These are phyloP conservation scores for Digitonthophagus gazella DNA, from an alignment of 2,888 invertebrate species.

Conservation along the genomic window DNA sequence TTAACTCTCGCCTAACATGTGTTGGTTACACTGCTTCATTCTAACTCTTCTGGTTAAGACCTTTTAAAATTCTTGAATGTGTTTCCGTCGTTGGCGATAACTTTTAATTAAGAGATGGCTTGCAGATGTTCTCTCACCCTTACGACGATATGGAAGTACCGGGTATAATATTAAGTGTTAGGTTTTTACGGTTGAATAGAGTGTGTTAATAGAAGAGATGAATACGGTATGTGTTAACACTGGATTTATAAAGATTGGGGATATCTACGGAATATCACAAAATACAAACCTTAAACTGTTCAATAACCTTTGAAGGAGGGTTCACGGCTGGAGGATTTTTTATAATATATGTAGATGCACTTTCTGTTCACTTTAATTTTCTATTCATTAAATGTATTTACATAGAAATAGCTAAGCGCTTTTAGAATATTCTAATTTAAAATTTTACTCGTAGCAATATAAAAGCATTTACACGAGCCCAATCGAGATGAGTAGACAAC, in stretches of 20 bases:
- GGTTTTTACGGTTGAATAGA: no score
- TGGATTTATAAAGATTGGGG: not conserved
- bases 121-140: not conserved
- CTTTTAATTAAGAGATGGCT: not conserved
- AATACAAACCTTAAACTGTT: no score
- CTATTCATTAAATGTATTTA: not conserved
- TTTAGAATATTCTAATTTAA: not conserved
- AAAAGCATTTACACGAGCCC: not conserved
- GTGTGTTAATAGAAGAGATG: no score
- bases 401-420: not conserved
- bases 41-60: not conserved
- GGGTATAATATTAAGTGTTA: not conserved
- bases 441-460: not conserved
- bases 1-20: not conserved
- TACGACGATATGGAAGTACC: not conserved
- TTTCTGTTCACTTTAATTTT: no score
- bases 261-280: no score
- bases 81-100: not conserved
- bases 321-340: no score
- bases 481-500: not conserved
- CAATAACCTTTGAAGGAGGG: no score
- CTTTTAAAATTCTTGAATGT: not conserved
- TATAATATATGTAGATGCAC: no score
- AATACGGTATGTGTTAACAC: not conserved
- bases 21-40: not conserved